A percentile compares a stretch with the other conserved stretches of the same genome.
Evolutionary conservation across 2,797 vertebrate species (phyloP).

Genomic region (Xenopus petersii): DNA sequence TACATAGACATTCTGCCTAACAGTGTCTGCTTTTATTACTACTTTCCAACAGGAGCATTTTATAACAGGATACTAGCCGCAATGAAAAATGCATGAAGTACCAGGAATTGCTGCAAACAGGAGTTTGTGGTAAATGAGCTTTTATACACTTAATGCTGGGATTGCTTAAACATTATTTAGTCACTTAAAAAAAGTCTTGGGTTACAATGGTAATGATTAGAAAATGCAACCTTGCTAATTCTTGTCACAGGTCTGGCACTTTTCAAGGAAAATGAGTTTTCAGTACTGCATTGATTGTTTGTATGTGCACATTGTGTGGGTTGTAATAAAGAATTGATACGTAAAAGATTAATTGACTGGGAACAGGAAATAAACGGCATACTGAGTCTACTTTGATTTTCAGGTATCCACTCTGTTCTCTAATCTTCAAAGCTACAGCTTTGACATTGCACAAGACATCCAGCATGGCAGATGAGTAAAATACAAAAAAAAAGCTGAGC

Average conservation of each 20-base stretch:
- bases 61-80: conserved; percentile 51
- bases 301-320: too few relatives aligned
- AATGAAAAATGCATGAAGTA: conserved; percentile 65
- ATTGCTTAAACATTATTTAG: conserved; percentile 43
- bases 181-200: conserved; percentile 21
- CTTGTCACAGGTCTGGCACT: too few relatives aligned
- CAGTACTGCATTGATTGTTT: too few relatives aligned
- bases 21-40: neutral
- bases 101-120: conserved; percentile 54
- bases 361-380: neutral
- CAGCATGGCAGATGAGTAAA: too few relatives aligned
- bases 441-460: too few relatives aligned
- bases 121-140: conserved; percentile 44
- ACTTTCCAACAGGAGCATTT: conserved; percentile 21
- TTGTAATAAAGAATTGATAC: too few relatives aligned
- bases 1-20: neutral
- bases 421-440: too few relatives aligned
- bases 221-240: too few relatives aligned
- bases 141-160: conserved; percentile 43
- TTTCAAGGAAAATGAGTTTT: too few relatives aligned
- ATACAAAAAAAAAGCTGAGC: too few relatives aligned
- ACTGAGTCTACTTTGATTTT: too few relatives aligned
- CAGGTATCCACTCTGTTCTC: too few relatives aligned
- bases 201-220: conserved; percentile 1
- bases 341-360: conserved; percentile 31